These are phyloP conservation scores for Neosalanx taihuensis DNA, from an alignment of 2,797 vertebrate genomes.

Conservation along the genomic window DNA sequence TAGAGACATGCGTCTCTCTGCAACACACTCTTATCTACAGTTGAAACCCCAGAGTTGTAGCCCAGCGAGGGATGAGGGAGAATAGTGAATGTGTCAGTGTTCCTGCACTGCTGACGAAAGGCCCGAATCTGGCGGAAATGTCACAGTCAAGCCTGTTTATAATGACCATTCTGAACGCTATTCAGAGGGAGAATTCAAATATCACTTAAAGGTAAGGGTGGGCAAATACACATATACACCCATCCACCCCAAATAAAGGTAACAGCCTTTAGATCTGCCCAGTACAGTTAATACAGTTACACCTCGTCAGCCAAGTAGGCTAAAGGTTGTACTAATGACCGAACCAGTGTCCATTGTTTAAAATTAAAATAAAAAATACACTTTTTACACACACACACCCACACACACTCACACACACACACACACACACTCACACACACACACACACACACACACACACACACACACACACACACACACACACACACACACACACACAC, in stretches of 20 bases:
- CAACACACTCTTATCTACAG: constrained; percentile 54
- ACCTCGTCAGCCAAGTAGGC: not conserved
- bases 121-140: constrained; percentile 36
- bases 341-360: too few relatives aligned
- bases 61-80: constrained; percentile 55
- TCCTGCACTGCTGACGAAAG: constrained; percentile 27
- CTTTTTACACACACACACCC: too few relatives aligned
- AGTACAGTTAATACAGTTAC: too few relatives aligned
- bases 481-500: too few relatives aligned
- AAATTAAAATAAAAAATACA: too few relatives aligned
- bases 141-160: constrained; percentile 62
- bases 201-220: constrained; percentile 39
- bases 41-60: constrained; percentile 59
- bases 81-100: constrained; percentile 53
- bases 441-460: too few relatives aligned
- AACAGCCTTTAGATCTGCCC: too few relatives aligned
- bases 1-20: constrained; percentile 46
- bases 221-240: constrained; percentile 41
- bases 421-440: too few relatives aligned
- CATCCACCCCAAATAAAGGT: constrained; percentile 28
- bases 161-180: constrained; percentile 55
- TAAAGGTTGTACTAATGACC: not conserved
- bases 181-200: constrained; percentile 54
- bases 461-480: too few relatives aligned
- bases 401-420: too few relatives aligned